These are phyloP conservation scores for Antheraea yamamai DNA, from an alignment of 2,888 invertebrate genomes.

Conservation along the genomic window DNA sequence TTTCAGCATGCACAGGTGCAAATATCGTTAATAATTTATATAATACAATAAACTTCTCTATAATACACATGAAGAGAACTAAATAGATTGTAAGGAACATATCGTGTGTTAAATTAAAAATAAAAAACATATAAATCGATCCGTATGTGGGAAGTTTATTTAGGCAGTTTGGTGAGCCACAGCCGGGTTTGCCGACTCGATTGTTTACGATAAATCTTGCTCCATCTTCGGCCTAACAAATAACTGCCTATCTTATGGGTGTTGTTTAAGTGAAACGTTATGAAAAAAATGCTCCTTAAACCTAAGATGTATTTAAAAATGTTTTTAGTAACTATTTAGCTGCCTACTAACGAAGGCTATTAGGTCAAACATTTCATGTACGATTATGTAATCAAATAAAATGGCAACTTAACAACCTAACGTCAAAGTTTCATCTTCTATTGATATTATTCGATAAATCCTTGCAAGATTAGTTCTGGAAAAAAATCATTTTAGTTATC, in stretches of 20 bases:
- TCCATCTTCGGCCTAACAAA: constrained; percentile 45
- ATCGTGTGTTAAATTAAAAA: constrained; percentile 1
- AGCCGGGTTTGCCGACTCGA: constrained; percentile 38
- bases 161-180: constrained; percentile 45
- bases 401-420: no score
- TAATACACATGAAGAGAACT: background rate
- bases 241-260: constrained; percentile 41
- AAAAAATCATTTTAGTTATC: no score
- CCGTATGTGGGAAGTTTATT: constrained; percentile 46
- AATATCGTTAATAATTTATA: background rate
- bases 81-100: constrained; percentile 2
- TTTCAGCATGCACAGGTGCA: background rate
- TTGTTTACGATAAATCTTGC: constrained; percentile 47
- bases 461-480: no score
- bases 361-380: no score
- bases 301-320: no score
- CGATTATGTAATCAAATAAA: no score
- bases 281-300: constrained; percentile 11
- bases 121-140: constrained; percentile 30
- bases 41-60: constrained; percentile 1
- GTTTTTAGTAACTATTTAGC: no score
- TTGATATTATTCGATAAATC: no score
- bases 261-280: constrained; percentile 29
- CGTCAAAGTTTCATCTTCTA: no score
- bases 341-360: no score